A percentile compares a stretch with the other conserved stretches of the same genome.
Conservation (phyloP, 2,797 vertebrate species). For the Poecilia picta region DNA sequence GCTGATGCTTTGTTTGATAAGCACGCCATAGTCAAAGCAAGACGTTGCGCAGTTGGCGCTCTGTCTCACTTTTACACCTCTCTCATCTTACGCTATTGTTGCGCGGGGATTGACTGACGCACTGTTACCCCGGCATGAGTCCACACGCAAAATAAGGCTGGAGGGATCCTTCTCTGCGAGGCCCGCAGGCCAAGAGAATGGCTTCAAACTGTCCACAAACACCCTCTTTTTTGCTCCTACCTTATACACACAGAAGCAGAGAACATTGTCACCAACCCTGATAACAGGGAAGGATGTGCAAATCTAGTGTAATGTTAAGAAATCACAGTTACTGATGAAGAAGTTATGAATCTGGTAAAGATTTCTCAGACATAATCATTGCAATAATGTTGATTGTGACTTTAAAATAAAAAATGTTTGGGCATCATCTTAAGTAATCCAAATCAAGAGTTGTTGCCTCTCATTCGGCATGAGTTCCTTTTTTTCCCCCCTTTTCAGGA, state of each 20-base stretch:
- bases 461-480: not conserved
- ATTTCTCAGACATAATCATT: not conserved
- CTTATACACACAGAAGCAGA: not conserved
- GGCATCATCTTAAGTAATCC: not conserved
- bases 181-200: constrained; percentile 57
- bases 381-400: not conserved
- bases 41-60: constrained; percentile 42
- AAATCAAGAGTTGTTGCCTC: not conserved
- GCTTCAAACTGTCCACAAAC: constrained; percentile 63
- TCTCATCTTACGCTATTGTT: constrained; percentile 76
- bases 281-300: not conserved
- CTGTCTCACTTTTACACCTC: constrained; percentile 69
- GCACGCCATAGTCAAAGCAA: constrained; percentile 72
- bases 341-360: not conserved
- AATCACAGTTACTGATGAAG: not conserved
- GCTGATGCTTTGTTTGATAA: constrained; percentile 73
- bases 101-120: constrained; percentile 42
- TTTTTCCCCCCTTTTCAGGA: not conserved
- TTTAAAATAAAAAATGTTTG: not conserved
- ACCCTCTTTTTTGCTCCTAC: constrained; percentile 49
- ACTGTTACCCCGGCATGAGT: constrained; percentile 56
- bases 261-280: not conserved
- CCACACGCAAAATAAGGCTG: constrained; percentile 54
- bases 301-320: not conserved
- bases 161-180: constrained; percentile 54